Evolutionary conservation across 2,888 invertebrate genomes (phyloP), one percentile per base, ranked within the genome.

Genomic region (Calameuta pallipes): DNA sequence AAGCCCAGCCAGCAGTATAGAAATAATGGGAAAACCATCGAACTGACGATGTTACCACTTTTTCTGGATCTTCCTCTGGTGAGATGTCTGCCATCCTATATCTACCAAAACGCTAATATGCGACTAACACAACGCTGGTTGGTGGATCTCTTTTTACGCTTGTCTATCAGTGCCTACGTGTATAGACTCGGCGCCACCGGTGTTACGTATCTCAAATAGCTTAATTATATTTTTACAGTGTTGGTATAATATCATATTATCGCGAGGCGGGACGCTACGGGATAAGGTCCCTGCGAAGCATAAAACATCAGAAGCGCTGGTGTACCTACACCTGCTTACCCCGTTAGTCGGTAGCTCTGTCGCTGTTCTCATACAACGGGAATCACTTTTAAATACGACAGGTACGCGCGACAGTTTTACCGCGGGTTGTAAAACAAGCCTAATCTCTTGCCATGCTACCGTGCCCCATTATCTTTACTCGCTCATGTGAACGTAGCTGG

Each of bases 341-440:
- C 41, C n/a, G 31, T 23, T 56, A 23, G 23, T 56, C 23, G 23
- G 56, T 56, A 56, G 56, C 56, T 56, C 23, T 23, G 23, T 56
- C 15, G 56, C 56, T 56, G 56, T 23, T 56, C 56, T 56, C 56
- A 2, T 56, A 56, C 56, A 56, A 56, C 56, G 23, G 56, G 23
- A 56, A 23, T 23, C 23, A 56, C 9, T 56, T 87, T 89, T 87
- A 87, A 88, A 86, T 84, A 83, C 86, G 85, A 68, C 85, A 85
- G 87, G 86, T 84, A 83, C 84, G 83, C 86, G 87, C 86, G 91
- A 91, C 91, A 90, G 89, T 90, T 91, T 91, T 91, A 91, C 90
- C 90, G 85, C 88, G 86, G 82, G 90, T 86, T 90, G 90, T 91
- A 91, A 91, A 91, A 90, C 91, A 91, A 89, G 85, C 86, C 87